Evolutionary conservation across 2,797 vertebrate genomes (phyloP).

Genomic region (Balearica regulorum): DNA sequence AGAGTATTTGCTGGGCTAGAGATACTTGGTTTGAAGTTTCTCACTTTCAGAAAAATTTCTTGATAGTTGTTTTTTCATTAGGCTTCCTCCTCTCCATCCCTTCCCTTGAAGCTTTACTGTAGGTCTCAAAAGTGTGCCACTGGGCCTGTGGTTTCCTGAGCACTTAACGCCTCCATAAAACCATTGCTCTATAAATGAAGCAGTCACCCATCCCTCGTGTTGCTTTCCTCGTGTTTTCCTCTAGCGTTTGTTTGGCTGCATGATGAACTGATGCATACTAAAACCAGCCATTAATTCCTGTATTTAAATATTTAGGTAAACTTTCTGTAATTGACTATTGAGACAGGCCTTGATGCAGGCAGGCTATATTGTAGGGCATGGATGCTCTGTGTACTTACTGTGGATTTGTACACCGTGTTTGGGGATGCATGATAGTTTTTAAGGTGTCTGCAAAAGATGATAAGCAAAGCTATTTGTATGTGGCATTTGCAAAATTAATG

Average conservation of each 20-base stretch:
- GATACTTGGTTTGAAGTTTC: neutral
- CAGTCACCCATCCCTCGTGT: accelerated
- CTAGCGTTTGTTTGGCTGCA: neutral
- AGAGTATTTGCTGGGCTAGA: neutral
- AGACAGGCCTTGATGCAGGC: neutral
- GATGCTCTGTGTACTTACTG: neutral
- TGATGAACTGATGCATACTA: neutral
- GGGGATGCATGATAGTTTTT: neutral
- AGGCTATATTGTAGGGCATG: neutral
- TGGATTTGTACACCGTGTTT: accelerated
- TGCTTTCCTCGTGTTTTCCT: neutral
- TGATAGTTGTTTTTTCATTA: neutral
- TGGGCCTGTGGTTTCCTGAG: neutral
- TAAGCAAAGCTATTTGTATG: neutral
- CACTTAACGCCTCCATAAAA: neutral
- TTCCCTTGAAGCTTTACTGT: neutral
- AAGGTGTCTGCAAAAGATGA: neutral
- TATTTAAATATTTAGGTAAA: neutral
- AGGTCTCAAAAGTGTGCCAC: neutral
- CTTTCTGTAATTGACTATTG: neutral
- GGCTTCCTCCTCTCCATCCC: neutral
- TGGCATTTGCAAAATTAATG: neutral
- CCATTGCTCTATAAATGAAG: neutral
- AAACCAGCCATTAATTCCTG: neutral
- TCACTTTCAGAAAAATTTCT: neutral